A percentile compares a stretch with the other conserved stretches of the same genome.
Evolutionary conservation across 2,113 vertebrate species (phyloP).

Genomic region (Thymallus thymallus): DNA sequence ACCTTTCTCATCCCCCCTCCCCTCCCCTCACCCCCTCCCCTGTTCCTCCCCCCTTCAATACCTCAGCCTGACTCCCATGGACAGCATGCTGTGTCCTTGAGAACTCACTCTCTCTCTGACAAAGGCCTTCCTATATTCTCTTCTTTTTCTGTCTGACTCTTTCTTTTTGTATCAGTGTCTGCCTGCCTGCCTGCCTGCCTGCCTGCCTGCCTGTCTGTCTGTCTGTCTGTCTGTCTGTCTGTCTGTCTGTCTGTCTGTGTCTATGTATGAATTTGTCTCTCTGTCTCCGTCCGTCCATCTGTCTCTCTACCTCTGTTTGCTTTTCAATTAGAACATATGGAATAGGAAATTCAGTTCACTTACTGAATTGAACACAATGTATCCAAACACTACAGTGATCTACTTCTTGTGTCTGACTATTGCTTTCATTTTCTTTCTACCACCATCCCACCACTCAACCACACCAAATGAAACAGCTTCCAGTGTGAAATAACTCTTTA

Average conservation of each 20-base stretch:
- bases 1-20: slow-evolving; percentile 12
- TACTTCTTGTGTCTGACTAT: too few relatives aligned
- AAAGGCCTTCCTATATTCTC: neutral
- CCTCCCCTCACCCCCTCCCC: slow-evolving; percentile 29
- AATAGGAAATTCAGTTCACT: too few relatives aligned
- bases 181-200: neutral
- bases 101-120: slow-evolving; percentile 45
- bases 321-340: neutral
- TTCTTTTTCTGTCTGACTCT: slow-evolving; percentile 15
- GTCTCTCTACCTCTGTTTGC: neutral
- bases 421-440: too few relatives aligned
- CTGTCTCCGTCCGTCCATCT: slow-evolving; percentile 4
- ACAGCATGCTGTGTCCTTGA: slow-evolving; percentile 69
- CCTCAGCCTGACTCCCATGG: slow-evolving; percentile 53
- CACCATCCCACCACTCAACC: too few relatives aligned
- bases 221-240: neutral
- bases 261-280: slow-evolving; percentile 10
- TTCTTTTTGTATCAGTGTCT: slow-evolving; percentile 4
- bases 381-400: too few relatives aligned
- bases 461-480: too few relatives aligned
- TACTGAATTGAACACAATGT: too few relatives aligned
- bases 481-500: too few relatives aligned
- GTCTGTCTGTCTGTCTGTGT: neutral
- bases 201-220: too few relatives aligned
- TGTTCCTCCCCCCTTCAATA: slow-evolving; percentile 49